Conservation (phyloP, 35 echinoderm and acorn worm genomes). For the Diadema setosum region DNA sequence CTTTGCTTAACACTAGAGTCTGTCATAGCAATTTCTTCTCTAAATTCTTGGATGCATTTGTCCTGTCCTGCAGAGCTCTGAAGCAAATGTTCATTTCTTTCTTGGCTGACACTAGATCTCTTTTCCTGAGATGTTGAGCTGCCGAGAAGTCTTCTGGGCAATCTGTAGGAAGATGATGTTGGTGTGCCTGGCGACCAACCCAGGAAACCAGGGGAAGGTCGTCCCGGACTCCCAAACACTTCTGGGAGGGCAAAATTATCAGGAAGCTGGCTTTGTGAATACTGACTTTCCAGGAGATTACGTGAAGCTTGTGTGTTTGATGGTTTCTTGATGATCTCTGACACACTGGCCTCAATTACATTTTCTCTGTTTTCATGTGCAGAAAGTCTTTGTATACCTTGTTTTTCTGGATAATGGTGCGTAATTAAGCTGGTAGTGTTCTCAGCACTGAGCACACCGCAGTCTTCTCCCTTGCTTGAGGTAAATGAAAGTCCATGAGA, state of each 20-base stretch:
- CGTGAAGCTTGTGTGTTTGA: not conserved
- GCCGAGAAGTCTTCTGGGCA: not conserved
- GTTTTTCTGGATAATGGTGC: too few relatives aligned
- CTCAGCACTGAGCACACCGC: too few relatives aligned
- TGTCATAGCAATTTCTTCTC: too few relatives aligned
- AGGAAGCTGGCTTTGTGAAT: constrained; percentile 19
- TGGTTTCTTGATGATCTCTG: not conserved
- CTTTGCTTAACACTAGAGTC: too few relatives aligned
- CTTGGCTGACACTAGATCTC: not conserved
- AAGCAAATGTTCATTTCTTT: too few relatives aligned
- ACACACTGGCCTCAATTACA: too few relatives aligned
- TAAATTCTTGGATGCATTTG: not conserved
- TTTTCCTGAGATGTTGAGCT: not conserved
- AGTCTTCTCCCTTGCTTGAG: too few relatives aligned
- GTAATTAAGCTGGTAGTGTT: too few relatives aligned
- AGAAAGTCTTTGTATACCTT: too few relatives aligned
- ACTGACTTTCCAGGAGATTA: constrained; percentile 38
- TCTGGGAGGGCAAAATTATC: not conserved
- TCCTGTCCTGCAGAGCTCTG: too few relatives aligned
- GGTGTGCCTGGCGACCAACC: not conserved
- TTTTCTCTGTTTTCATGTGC: too few relatives aligned
- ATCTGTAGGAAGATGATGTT: not conserved
- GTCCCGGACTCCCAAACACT: not conserved
- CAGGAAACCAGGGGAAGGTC: not conserved
- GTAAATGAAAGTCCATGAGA: too few relatives aligned